These are phyloP conservation scores for Ericerus pela DNA, from an alignment of 1,140 invertebrate genomes.

Conservation along the genomic window DNA sequence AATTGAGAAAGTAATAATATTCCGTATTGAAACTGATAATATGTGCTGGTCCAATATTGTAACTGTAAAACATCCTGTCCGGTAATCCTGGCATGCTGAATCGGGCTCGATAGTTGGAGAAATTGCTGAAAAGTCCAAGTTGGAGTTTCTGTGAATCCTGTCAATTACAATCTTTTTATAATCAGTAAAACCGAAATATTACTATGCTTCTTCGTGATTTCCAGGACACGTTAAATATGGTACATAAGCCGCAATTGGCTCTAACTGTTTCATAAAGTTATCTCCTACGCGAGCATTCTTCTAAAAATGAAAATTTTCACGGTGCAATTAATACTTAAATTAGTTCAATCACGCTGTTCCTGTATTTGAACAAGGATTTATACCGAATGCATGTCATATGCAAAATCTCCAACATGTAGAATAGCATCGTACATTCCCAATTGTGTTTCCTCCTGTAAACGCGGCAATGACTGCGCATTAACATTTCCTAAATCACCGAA, in stretches of 20 bases:
- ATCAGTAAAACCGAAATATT: constrained; percentile 18
- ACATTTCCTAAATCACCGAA: constrained; percentile 85
- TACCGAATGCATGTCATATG: constrained; percentile 81
- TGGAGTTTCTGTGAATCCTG: background rate
- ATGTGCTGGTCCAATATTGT: constrained; percentile 81
- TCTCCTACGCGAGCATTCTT: constrained; percentile 41
- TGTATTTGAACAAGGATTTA: constrained; percentile 19
- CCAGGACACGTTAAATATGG: constrained; percentile 87
- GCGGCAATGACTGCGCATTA: constrained; percentile 67
- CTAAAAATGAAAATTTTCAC: constrained; percentile 7
- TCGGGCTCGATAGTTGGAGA: constrained; percentile 65
- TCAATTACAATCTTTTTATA: constrained; percentile 3
- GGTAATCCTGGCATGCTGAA: constrained; percentile 73
- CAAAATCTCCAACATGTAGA: constrained; percentile 89
- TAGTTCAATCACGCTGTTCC: too few species aligned
- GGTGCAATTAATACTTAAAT: too few species aligned
- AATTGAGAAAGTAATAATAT: constrained; percentile 82
- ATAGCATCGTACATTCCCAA: constrained; percentile 68
- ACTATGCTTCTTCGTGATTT: constrained; percentile 79
- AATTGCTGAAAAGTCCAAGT: constrained; percentile 53
- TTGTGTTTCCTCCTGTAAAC: constrained; percentile 67
- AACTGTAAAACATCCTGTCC: constrained; percentile 74
- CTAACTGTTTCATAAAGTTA: constrained; percentile 79
- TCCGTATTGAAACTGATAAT: constrained; percentile 86
- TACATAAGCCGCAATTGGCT: constrained; percentile 67